Evolutionary conservation across 1,140 invertebrate genomes (phyloP).

Genomic region (Chlorops oryzae): DNA sequence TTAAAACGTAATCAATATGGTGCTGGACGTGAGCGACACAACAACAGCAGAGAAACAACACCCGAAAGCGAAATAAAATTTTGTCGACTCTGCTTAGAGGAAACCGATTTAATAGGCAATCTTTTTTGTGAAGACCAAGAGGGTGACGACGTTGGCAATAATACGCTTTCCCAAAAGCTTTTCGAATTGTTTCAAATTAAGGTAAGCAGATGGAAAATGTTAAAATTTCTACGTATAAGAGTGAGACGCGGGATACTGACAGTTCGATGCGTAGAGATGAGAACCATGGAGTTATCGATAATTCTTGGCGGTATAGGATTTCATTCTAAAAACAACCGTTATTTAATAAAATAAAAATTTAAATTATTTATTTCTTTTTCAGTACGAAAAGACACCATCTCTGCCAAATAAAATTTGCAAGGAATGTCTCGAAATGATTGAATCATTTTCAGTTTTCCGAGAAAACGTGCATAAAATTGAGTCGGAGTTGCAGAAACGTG

Average conservation of each 20-base stretch:
- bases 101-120: neutral
- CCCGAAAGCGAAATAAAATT: neutral
- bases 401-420: conserved; percentile 29
- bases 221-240: too few species aligned
- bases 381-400: conserved; percentile 32
- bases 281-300: too few species aligned
- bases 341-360: too few species aligned
- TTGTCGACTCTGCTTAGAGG: conserved; percentile 7
- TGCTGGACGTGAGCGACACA: too few species aligned
- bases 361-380: neutral
- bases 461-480: conserved; percentile 27
- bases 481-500: conserved; percentile 17
- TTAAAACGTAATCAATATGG: too few species aligned
- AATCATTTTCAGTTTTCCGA: conserved; percentile 25
- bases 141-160: neutral
- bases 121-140: neutral
- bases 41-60: too few species aligned
- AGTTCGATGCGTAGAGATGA: too few species aligned
- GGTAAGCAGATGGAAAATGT: too few species aligned
- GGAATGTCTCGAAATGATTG: conserved; percentile 26
- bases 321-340: too few species aligned
- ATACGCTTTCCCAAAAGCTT: neutral
- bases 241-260: too few species aligned
- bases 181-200: conserved; percentile 9
- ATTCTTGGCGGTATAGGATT: too few species aligned